Percentiles rank a stretch among this genome's conserved stretches.
Conservation (phyloP, 2,888 invertebrate genomes). For the Drosophila crucigera region DNA sequence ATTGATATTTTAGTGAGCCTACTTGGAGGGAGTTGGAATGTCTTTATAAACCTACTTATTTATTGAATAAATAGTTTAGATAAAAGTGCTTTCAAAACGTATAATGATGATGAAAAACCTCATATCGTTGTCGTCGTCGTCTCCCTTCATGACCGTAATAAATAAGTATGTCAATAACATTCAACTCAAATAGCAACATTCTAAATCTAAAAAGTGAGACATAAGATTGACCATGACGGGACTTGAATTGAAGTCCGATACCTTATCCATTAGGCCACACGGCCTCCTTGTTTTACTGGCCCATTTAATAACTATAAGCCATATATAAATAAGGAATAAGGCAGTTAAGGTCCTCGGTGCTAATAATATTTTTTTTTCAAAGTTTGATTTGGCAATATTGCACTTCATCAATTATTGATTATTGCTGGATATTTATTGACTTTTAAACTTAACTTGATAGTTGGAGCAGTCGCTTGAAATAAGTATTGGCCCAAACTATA, state of each 20-base stretch:
- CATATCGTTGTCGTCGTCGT: not conserved
- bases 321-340: not conserved
- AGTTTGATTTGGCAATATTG: not conserved
- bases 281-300: too few species aligned
- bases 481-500: not conserved
- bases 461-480: not conserved
- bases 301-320: not conserved
- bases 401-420: not conserved
- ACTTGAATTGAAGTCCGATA: slow-evolving; percentile 41
- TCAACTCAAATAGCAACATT: not conserved
- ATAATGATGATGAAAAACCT: not conserved
- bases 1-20: not conserved
- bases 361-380: not conserved
- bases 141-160: not conserved
- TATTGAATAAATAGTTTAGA: not conserved
- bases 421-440: not conserved
- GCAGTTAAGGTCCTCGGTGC: not conserved
- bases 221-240: slow-evolving; percentile 34
- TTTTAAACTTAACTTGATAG: not conserved
- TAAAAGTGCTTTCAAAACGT: not conserved
- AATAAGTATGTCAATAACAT: not conserved
- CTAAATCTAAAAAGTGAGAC: not conserved
- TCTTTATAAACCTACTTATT: not conserved
- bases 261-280: slow-evolving; percentile 35
- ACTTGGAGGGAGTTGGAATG: not conserved